Evolutionary conservation across 2,797 vertebrate genomes (phyloP), one percentile per base, ranked within the genome.

Genomic region (Hephaestus fuliginosus): DNA sequence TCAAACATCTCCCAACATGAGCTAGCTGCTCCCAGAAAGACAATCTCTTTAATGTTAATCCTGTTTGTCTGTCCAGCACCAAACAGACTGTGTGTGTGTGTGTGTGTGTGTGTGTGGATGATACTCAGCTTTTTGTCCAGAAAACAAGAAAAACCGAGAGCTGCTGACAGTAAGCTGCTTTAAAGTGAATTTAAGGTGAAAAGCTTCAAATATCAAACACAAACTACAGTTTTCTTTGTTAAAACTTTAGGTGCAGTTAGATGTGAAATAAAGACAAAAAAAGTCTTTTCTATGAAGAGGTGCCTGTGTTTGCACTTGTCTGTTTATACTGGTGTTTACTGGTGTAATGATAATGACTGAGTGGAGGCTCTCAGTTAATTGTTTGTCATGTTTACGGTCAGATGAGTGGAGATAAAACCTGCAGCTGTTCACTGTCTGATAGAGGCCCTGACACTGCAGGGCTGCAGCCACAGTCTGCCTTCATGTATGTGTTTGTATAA

Each of bases 361-460:
- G 60, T 58, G 51, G 18, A 69, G 48, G 58, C 30, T 46, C 58
- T 28, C 1, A 64, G 63, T 43, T 80, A 15, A 33, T 28, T 39
- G 36, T 74, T 41, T 61, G 14, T 49, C 28, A 6, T 75, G 77
- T 70, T 82, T 44, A 69, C 46, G 62, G 52, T 55, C 9, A 28
- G 55, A 69, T 72, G 13, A 20, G 12, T 70, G 66, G 13, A 75
- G 33, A 76, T 78, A 48, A 56, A 39, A 44, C n/a, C 55, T 78
- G 41, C 30, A 76, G 64, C 68, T 82, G 25, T 61, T 67, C n/a
- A 70, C 63, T 55, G 60, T 30, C 18, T 76, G 66, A 74, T 62
- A 15, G 49, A 74, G 51, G 4, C 22, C 30, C 30, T 33, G 30
- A 33, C 30, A 25, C 25, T 25, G 25, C 25, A 25, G 25, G 25